phyloP scores from a whole-genome alignment of 1,140 invertebrate species.

The Ostrea denselamellosa region DNA sequence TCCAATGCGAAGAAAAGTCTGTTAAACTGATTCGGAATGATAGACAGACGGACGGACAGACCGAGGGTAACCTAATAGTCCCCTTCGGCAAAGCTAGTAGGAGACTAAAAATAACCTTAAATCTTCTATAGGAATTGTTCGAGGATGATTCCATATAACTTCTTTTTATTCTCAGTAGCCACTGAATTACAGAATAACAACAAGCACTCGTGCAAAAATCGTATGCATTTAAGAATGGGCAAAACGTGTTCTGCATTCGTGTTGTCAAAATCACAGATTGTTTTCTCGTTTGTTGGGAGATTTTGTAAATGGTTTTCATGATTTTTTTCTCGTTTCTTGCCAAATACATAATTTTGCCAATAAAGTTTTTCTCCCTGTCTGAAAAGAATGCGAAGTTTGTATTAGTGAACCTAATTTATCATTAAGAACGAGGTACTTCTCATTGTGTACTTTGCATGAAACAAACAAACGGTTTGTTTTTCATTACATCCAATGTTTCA shows the following conservation, averaged over 20 bases:
- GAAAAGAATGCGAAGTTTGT: background rate
- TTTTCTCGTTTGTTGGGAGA: background rate
- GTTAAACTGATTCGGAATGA: too few relatives aligned
- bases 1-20: too few relatives aligned
- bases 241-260: background rate
- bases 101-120: too few relatives aligned
- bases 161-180: too few relatives aligned
- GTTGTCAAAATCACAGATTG: background rate
- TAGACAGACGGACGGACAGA: too few relatives aligned
- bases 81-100: too few relatives aligned
- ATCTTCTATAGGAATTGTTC: too few relatives aligned
- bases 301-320: conserved; percentile 14
- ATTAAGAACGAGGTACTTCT: background rate
- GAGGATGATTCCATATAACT: too few relatives aligned
- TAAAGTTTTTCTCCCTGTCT: conserved; percentile 21
- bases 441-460: background rate
- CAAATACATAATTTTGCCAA: conserved; percentile 1
- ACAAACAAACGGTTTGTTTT: too few relatives aligned
- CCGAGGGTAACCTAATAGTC: too few relatives aligned
- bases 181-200: background rate
- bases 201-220: background rate
- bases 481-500: too few relatives aligned
- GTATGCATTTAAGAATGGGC: background rate
- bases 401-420: conserved; percentile 11
- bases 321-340: conserved; percentile 11